phyloP scores from a whole-genome alignment of 2,113 vertebrate genomes.

The Albula goreensis region DNA sequence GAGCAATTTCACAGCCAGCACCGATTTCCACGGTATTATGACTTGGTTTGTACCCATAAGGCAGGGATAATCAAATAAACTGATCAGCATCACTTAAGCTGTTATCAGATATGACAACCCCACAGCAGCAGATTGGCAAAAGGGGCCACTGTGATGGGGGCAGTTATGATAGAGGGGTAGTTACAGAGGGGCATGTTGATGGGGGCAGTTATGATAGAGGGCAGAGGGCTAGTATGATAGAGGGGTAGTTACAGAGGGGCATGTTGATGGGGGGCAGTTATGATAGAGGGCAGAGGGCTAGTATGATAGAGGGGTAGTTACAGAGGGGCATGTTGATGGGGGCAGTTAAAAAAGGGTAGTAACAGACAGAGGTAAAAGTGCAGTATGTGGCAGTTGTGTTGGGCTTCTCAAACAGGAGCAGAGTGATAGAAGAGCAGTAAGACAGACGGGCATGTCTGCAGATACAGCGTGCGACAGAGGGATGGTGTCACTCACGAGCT shows the following conservation, averaged over 20 bases:
- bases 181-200: not conserved
- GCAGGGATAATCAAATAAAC: not conserved
- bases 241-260: not conserved
- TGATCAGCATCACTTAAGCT: not conserved
- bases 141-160: not conserved
- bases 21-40: not conserved
- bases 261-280: not conserved
- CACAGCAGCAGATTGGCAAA: not conserved
- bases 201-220: not conserved
- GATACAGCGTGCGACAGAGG: not conserved
- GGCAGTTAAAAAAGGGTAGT: not conserved
- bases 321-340: not conserved
- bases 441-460: not conserved
- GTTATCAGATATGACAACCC: not conserved
- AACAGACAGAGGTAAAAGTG: no score
- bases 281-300: not conserved
- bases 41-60: not conserved
- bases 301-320: not conserved
- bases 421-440: not conserved
- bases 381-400: no score
- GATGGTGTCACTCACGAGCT: conserved; percentile 59
- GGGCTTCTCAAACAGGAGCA: not conserved
- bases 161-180: not conserved
- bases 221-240: not conserved
- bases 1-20: not conserved